Evolutionary conservation across 2,113 vertebrate species (phyloP).

Genomic region (Sinocyclocheilus maitianheensis): DNA sequence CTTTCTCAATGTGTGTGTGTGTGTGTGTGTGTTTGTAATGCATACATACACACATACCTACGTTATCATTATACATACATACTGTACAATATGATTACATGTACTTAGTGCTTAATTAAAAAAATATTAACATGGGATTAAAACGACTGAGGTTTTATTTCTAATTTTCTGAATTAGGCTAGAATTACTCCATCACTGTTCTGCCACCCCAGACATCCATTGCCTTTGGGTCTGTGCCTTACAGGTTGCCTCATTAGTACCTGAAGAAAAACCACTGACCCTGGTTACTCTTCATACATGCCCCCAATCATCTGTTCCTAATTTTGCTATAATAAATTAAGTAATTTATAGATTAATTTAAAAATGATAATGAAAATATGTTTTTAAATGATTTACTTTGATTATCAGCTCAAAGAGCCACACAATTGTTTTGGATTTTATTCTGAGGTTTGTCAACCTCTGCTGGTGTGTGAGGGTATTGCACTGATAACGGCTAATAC

Average conservation of each 20-base stretch:
- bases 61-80: too few relatives aligned
- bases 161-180: background rate
- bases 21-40: too few relatives aligned
- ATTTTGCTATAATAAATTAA: too few relatives aligned
- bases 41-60: too few relatives aligned
- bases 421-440: background rate
- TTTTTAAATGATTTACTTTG: background rate
- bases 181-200: background rate
- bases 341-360: background rate
- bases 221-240: background rate
- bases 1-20: too few relatives aligned
- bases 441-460: background rate
- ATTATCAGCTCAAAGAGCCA: background rate
- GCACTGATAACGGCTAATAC: background rate
- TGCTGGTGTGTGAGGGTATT: background rate
- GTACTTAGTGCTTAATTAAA: background rate
- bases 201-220: background rate
- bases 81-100: too few relatives aligned
- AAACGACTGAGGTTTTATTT: background rate
- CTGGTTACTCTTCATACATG: background rate
- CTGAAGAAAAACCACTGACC: constrained; percentile 18
- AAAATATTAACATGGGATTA: background rate
- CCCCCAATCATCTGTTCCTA: constrained; percentile 21
- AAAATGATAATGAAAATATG: background rate
- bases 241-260: background rate